phyloP scores from a whole-genome alignment of 2,888 invertebrate species.

The Perizoma affinitatum region DNA sequence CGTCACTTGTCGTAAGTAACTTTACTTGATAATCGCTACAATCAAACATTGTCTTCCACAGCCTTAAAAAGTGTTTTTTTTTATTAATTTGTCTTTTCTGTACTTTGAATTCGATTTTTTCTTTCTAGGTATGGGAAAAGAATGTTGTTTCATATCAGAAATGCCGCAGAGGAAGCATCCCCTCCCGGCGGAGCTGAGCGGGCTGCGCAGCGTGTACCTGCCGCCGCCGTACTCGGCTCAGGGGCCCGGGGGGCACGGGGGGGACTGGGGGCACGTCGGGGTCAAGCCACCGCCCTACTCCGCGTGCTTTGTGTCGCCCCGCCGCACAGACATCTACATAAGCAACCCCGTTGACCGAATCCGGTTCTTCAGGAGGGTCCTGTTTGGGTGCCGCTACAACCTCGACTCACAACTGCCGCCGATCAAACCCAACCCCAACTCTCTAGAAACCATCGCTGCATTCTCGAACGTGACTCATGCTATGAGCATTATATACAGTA shows the following conservation, averaged over 20 bases:
- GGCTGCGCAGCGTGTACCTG: constrained; percentile 40
- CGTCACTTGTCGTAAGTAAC: constrained; percentile 61
- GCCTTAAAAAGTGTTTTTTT: too few species aligned
- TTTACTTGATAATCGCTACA: background rate
- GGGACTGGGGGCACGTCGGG: constrained; percentile 12
- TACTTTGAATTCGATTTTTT: too few species aligned
- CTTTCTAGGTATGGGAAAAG: too few species aligned
- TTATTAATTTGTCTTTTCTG: too few species aligned
- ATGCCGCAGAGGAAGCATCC: background rate
- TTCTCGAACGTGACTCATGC: background rate
- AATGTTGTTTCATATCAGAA: too few species aligned
- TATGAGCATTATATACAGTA: background rate
- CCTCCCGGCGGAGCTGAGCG: constrained; percentile 5
- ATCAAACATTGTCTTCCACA: too few species aligned
- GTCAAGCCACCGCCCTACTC: constrained; percentile 68
- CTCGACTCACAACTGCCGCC: background rate
- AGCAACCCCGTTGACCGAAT: constrained; percentile 9
- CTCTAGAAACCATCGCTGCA: background rate
- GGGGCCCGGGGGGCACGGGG: background rate
- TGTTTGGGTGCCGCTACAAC: background rate
- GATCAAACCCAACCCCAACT: too few species aligned
- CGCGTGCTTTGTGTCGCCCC: constrained; percentile 54
- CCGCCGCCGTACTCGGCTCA: constrained; percentile 65
- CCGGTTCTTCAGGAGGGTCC: background rate
- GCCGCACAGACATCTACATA: constrained; percentile 52